phyloP scores from a whole-genome alignment of 2,888 invertebrate species.

The Eilema sororculum region DNA sequence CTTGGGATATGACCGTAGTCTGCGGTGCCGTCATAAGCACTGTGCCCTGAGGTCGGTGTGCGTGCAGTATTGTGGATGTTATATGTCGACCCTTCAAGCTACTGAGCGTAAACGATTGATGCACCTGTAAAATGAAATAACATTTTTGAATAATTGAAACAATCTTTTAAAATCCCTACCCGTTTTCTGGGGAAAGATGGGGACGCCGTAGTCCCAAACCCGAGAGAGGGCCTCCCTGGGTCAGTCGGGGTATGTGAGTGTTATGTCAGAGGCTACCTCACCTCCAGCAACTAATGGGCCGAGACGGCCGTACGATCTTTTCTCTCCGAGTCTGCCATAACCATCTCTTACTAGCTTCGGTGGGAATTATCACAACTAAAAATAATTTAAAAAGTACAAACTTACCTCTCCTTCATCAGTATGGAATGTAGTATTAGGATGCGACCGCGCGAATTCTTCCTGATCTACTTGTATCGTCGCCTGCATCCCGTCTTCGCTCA shows the following conservation, averaged over 20 bases:
- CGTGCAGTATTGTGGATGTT: slow-evolving; percentile 78
- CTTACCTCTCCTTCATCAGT: slow-evolving; percentile 75
- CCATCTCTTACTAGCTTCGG: too few relatives aligned
- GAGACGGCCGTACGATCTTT: too few relatives aligned
- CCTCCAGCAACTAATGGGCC: too few relatives aligned
- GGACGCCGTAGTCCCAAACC: too few relatives aligned
- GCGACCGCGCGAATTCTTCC: slow-evolving; percentile 83
- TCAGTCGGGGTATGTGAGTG: too few relatives aligned
- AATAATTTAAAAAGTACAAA: slow-evolving; percentile 14
- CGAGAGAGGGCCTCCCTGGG: too few relatives aligned
- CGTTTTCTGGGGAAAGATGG: too few relatives aligned
- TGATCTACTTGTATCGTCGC: slow-evolving; percentile 76
- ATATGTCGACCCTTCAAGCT: slow-evolving; percentile 76
- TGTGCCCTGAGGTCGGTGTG: slow-evolving; percentile 73
- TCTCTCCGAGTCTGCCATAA: too few relatives aligned
- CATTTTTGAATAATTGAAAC: background rate
- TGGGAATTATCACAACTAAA: too few relatives aligned
- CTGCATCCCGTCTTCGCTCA: slow-evolving; percentile 75
- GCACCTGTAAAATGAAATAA: slow-evolving; percentile 65
- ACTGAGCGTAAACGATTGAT: slow-evolving; percentile 76
- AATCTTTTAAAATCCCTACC: too few relatives aligned
- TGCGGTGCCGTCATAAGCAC: slow-evolving; percentile 79
- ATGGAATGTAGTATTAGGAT: slow-evolving; percentile 84
- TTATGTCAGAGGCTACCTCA: too few relatives aligned
- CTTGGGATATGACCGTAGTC: slow-evolving; percentile 79